Conservation (phyloP, 2,113 vertebrate species). For the Pomatostomus ruficeps region DNA sequence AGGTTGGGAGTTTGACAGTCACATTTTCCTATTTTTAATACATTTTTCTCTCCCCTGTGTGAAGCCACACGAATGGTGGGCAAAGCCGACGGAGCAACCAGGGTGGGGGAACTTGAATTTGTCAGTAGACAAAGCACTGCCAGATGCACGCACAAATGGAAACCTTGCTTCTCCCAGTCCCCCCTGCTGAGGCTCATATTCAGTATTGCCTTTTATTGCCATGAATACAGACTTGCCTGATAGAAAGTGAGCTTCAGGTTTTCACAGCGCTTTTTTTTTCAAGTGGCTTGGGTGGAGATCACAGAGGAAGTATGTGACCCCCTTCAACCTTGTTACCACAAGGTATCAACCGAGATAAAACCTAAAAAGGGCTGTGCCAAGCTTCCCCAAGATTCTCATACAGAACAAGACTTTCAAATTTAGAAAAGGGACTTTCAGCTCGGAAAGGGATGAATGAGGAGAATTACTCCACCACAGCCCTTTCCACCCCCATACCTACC, state of each 20-base stretch:
- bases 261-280: not conserved
- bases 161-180: not conserved
- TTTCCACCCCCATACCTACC: not conserved
- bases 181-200: not conserved
- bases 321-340: not conserved
- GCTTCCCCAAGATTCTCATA: not conserved
- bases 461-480: not conserved
- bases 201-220: not conserved
- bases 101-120: not conserved
- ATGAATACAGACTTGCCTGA: not conserved
- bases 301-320: slow-evolving; percentile 6
- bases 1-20: not conserved
- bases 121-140: not conserved
- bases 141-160: not conserved
- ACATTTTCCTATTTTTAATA: slow-evolving; percentile 50
- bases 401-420: not conserved
- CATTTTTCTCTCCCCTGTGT: not conserved
- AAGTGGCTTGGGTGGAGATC: slow-evolving; percentile 16
- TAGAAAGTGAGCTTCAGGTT: not conserved
- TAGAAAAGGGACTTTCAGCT: not conserved
- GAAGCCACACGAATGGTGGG: not conserved
- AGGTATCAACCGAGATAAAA: not conserved
- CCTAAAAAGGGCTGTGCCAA: not conserved
- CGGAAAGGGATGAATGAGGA: not conserved
- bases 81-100: not conserved